Evolutionary conservation across 2,113 vertebrate genomes (phyloP), one percentile per base, ranked within the genome.

Genomic region (Hippopotamus amphibius): DNA sequence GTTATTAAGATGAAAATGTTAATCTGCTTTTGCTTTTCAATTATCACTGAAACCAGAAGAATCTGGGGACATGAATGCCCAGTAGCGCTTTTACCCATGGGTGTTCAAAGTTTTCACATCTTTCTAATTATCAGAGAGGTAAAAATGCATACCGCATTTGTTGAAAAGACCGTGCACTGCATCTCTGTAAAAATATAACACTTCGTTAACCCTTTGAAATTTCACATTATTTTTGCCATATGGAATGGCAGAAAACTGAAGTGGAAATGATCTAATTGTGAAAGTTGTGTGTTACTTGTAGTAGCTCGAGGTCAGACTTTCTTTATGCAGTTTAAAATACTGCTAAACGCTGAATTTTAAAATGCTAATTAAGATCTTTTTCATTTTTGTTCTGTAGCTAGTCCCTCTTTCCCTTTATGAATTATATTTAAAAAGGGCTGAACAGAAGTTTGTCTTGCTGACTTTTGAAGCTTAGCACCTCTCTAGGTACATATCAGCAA

Each of bases 1-100:
- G 65, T 92, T 93, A 80, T 77, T 59, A 90, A 65, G 43, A 86
- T 95, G 55, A 95, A 96, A 93, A 85, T n/a, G 16, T 90, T 95
- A 93, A 83, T 92, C 61, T 95, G 65, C 33, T 94, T 96, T 90
- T 87, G 16, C 30, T 66, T 90, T 95, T 50, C 76, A 91, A 69
- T 96, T 85, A 71, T 93, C 72, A 57, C 1, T 88, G 22, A 84
- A 86, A 81, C 37, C n/a, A 83, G 24, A 92, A n/a, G 89, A 87
- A 91, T 92, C 26, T 61, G 50, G 69, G 74, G 41, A 80, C 82
- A 77, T 6, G 41, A 79, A 89, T 95, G 72, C 43, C 59, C 63
- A 53, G 37, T 57, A 89, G 89, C 77, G 66, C 17, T 96, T 85
- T 76, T 88, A 80, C 15, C 22, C 30, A 21, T 15, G 12, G 26